These are phyloP conservation scores for Drosophila lini DNA, from an alignment of 1,140 invertebrate genomes.

Conservation along the genomic window DNA sequence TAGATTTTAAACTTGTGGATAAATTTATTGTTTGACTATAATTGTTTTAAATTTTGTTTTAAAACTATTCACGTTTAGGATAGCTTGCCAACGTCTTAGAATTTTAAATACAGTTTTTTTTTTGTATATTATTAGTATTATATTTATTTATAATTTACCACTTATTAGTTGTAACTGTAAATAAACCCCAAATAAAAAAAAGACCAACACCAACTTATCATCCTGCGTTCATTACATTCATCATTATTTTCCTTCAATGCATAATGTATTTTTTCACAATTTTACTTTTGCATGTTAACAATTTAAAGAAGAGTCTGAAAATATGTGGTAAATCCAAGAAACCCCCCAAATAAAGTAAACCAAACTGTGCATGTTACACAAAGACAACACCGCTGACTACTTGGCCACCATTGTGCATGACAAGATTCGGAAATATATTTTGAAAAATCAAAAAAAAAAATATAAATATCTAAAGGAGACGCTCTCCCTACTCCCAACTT, in stretches of 20 bases:
- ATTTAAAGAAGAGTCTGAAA: constrained; percentile 75
- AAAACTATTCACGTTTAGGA: too few species aligned
- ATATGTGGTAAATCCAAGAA: constrained; percentile 71
- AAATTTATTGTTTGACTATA: too few species aligned
- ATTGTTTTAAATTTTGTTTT: too few species aligned
- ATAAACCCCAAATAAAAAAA: constrained; percentile 5
- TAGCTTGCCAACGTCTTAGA: neutral
- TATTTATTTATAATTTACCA: constrained; percentile 34
- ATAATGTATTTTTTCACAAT: constrained; percentile 32
- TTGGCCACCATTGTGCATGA: constrained; percentile 53
- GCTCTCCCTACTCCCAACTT: constrained; percentile 18
- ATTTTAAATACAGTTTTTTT: neutral
- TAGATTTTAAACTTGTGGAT: too few species aligned
- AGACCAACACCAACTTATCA: constrained; percentile 5
- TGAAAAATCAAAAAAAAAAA: constrained; percentile 13
- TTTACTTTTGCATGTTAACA: constrained; percentile 67
- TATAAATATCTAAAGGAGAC: constrained; percentile 17
- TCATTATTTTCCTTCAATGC: neutral
- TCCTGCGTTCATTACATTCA: constrained; percentile 20
- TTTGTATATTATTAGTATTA: neutral
- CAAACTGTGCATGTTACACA: constrained; percentile 56
- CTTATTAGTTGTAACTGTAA: constrained; percentile 11
- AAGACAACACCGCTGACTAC: constrained; percentile 21
- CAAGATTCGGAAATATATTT: constrained; percentile 31
- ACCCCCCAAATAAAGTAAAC: constrained; percentile 19